Conservation (phyloP, 30 jellyfish, hydroid and myxozoan species). For the Mastigias papua region DNA sequence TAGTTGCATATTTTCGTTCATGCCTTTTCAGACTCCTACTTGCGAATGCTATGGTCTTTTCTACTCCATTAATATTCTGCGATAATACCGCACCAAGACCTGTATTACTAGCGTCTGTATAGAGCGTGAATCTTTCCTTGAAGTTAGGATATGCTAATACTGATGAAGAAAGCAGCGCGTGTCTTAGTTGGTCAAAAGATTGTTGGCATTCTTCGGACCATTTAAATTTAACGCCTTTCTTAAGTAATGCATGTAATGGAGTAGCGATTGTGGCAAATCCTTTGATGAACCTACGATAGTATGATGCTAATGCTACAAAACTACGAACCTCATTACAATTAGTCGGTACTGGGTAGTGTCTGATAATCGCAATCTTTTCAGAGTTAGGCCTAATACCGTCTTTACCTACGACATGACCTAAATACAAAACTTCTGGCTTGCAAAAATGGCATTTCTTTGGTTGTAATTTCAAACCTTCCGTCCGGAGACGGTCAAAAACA, state of each 20-base stretch:
- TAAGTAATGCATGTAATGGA: conserved; percentile 7
- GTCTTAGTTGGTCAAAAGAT: conserved; percentile 58
- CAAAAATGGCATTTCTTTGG: conserved; percentile 67
- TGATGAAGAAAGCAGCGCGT: conserved; percentile 57
- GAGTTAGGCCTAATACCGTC: conserved; percentile 58
- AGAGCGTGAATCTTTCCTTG: conserved; percentile 21
- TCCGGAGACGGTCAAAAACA: conserved; percentile 41
- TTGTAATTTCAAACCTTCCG: conserved; percentile 48
- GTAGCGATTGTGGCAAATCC: conserved; percentile 63
- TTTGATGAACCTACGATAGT: conserved; percentile 46
- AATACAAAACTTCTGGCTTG: conserved; percentile 31
- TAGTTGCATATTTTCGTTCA: conserved; percentile 45
- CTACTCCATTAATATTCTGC: conserved; percentile 50
- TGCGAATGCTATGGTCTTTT: conserved; percentile 59
- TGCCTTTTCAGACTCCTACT: conserved; percentile 34
- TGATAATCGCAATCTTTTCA: conserved; percentile 19
- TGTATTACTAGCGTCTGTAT: conserved; percentile 66
- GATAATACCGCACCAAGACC: conserved; percentile 72
- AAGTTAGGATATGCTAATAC: conserved; percentile 55
- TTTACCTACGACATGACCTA: conserved; percentile 63
- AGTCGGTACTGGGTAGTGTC: conserved; percentile 35
- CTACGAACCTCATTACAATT: conserved; percentile 43
- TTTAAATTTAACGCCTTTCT: conserved; percentile 26
- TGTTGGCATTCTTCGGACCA: conserved; percentile 59
- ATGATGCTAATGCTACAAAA: conserved; percentile 51